Evolutionary conservation across 2,113 vertebrate genomes (phyloP), one percentile per base, ranked within the genome.

Genomic region (Melanostigma gelatinosum): DNA sequence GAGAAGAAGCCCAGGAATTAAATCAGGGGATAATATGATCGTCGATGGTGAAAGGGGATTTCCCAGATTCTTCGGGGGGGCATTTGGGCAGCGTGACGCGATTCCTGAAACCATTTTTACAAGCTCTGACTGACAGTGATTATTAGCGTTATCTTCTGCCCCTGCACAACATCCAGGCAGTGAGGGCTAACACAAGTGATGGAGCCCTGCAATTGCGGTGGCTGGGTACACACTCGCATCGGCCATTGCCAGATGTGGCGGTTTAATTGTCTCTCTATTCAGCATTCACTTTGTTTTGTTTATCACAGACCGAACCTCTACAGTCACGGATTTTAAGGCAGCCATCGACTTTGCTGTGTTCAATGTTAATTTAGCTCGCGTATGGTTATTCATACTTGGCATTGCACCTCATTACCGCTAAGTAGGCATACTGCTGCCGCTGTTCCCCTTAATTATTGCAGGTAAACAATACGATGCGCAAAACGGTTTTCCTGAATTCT

Each of bases 201-300:
- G 62, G 69, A 69, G 63, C 67, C 34, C 61, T 72, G 38, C 87
- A 84, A 85, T 83, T 70, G 77, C 36, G 2, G 71, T 7, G 75
- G 72, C 75, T 50, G 63, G 67, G 67, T 73, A 68, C 58, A 63
- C 46, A 46, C 46, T 85, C 58, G 48, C 44, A 27, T 54, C 12
- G 50, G 18, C 40, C 40, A 20, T 40, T 22, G 85, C 77, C 88
- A 90, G 88, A 92, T 88, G 87, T 75, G 77, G 50, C 36, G 15
- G 22, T 83, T 87, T 87, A 90, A 93, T 91, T 82, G 83, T 82
- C 69, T 84, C 87, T 85, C 79, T 82, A 54, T 77, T 88, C 82
- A 42, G 75, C 75, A 44, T 88, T 86, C 69, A 75, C 84, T 81
- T 82, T 85, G 66, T 84, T 83, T 86, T 72, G 79, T 91, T 92